Conservation (phyloP, 1,140 invertebrate genomes). For the Amphibalanus amphitrite region DNA sequence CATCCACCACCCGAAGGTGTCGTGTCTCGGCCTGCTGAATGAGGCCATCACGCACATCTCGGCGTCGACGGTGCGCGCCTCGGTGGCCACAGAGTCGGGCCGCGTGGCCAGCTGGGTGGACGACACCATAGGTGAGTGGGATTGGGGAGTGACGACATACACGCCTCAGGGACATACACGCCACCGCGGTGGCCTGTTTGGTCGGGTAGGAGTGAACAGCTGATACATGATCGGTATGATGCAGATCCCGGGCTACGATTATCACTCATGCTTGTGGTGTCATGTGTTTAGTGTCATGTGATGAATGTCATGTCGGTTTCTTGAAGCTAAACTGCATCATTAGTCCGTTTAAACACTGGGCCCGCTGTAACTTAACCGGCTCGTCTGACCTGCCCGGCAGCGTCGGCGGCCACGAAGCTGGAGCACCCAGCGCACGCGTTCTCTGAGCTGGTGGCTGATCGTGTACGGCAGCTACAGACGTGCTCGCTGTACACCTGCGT, state of each 20-base stretch:
- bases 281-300: too few relatives aligned
- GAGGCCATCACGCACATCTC: conserved; percentile 9
- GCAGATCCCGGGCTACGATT: too few relatives aligned
- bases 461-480: conserved; percentile 65
- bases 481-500: conserved; percentile 88
- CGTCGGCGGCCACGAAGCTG: conserved; percentile 55
- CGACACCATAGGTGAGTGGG: conserved; percentile 38
- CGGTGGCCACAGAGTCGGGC: conserved; percentile 63
- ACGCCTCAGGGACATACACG: too few relatives aligned
- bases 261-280: too few relatives aligned
- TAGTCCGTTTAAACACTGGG: too few relatives aligned
- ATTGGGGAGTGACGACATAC: too few relatives aligned
- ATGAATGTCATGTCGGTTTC: too few relatives aligned
- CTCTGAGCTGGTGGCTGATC: conserved; percentile 50
- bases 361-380: too few relatives aligned
- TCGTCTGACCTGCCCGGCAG: conserved; percentile 15
- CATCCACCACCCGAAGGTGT: conserved; percentile 63
- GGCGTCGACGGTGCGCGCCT: conserved; percentile 29
- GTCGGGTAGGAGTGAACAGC: too few relatives aligned
- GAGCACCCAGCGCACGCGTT: conserved; percentile 76
- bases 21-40: conserved; percentile 18
- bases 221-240: too few relatives aligned
- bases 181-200: too few relatives aligned
- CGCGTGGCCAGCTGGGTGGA: conserved; percentile 80
- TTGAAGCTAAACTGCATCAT: too few relatives aligned